These are phyloP conservation scores for Dasypus novemcinctus DNA, from an alignment of 2,113 vertebrate species.

Conservation along the genomic window DNA sequence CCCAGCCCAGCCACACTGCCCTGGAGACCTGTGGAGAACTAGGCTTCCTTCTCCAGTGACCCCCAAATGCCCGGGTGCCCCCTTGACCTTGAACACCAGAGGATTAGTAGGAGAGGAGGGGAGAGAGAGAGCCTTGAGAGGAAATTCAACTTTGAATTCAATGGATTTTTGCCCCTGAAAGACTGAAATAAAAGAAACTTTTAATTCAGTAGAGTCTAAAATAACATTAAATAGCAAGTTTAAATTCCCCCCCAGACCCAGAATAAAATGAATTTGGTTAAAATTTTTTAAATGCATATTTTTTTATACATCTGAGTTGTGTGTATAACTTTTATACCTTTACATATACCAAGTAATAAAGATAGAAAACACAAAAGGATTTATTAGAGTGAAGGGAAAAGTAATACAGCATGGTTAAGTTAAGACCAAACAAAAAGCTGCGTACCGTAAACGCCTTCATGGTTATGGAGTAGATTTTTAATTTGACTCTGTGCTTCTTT, in stretches of 20 bases:
- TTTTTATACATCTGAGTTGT: not conserved
- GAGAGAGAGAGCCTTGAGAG: not conserved
- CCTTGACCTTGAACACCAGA: not conserved
- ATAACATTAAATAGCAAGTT: slow-evolving; percentile 25
- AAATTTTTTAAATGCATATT: not conserved
- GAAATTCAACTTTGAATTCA: not conserved
- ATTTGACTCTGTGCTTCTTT: not conserved
- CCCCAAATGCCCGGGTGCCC: not conserved
- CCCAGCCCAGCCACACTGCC: not conserved
- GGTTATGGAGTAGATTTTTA: not conserved
- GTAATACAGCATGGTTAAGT: not conserved
- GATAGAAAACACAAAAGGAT: not conserved
- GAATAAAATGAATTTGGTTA: not conserved
- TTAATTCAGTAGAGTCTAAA: not conserved
- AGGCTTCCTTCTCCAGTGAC: not conserved
- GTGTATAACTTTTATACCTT: not conserved
- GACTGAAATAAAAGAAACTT: not conserved
- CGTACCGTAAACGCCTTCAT: not conserved
- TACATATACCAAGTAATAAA: not conserved
- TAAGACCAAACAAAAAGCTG: not conserved
- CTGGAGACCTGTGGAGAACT: not conserved
- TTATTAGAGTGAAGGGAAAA: not conserved
- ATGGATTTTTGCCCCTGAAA: not conserved
- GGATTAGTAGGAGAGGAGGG: not conserved
- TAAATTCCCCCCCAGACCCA: not conserved